A percentile compares a stretch with the other conserved stretches of the same genome.
Evolutionary conservation across 2,797 vertebrate genomes (phyloP).

Genomic region (Brachyalestes nurse): DNA sequence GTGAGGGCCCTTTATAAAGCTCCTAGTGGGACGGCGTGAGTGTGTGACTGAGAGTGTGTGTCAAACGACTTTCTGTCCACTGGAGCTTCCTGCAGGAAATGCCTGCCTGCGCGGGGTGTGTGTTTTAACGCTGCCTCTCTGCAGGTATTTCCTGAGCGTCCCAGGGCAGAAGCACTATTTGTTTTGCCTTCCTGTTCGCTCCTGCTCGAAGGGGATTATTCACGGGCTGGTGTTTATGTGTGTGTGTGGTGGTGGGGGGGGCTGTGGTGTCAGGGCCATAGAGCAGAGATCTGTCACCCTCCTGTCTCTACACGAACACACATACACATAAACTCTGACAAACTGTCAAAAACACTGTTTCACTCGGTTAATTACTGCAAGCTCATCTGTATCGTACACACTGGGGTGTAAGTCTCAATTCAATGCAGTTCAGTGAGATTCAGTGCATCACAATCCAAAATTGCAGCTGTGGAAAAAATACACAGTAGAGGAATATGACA

Average conservation of each 20-base stretch:
- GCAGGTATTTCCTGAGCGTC: constrained; percentile 78
- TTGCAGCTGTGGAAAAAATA: no score
- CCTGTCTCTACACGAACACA: neutral
- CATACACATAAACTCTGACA: neutral
- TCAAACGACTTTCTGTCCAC: constrained; percentile 63
- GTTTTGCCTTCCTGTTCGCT: constrained; percentile 70
- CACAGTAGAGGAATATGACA: no score
- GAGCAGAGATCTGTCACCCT: neutral
- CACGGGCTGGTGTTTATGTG: constrained; percentile 42
- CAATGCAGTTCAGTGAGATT: no score
- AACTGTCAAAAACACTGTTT: neutral
- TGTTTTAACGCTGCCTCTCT: constrained; percentile 65
- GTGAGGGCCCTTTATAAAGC: neutral
- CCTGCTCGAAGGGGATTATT: constrained; percentile 66
- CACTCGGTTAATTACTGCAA: no score
- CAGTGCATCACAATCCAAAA: no score
- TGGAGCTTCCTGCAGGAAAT: constrained; percentile 71
- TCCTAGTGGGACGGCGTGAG: neutral
- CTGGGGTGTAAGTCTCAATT: no score
- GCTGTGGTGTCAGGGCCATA: neutral
- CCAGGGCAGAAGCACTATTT: constrained; percentile 71
- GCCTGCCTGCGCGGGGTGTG: constrained; percentile 58
- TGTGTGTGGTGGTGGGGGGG: neutral
- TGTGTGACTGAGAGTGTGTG: constrained; percentile 34
- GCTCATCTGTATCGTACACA: no score